A percentile compares a stretch with the other conserved stretches of the same genome.
phyloP scores from a whole-genome alignment of 2,888 invertebrate genomes.

The Eupithecia abbreviata region DNA sequence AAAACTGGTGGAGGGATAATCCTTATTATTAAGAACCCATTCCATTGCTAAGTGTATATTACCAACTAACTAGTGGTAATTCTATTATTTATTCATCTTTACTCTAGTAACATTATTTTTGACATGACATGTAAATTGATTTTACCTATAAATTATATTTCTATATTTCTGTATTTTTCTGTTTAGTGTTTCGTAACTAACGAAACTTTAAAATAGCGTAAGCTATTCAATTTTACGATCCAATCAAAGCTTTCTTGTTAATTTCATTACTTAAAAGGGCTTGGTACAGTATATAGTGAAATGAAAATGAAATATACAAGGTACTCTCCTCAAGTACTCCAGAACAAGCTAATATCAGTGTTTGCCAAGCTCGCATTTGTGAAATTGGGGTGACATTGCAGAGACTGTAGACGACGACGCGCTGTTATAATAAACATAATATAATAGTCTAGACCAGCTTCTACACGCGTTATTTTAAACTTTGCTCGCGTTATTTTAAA shows the following conservation, averaged over 20 bases:
- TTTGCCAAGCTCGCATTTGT: conserved; percentile 78
- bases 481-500: neutral
- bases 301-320: conserved; percentile 65
- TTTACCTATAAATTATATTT: too few species aligned
- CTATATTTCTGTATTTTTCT: too few species aligned
- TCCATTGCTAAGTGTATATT: too few species aligned
- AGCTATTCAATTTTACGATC: neutral
- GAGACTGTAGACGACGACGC: conserved; percentile 48
- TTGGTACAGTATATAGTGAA: conserved; percentile 27
- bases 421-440: conserved; percentile 23
- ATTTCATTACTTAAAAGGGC: conserved; percentile 24
- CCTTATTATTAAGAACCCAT: too few species aligned
- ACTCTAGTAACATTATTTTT: too few species aligned
- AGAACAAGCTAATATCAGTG: conserved; percentile 78
- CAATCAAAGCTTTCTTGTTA: conserved; percentile 17
- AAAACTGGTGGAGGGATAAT: too few species aligned
- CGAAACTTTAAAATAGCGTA: neutral
- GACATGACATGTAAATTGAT: too few species aligned
- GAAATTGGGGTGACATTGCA: conserved; percentile 71
- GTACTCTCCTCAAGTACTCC: conserved; percentile 74
- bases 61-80: too few species aligned
- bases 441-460: conserved; percentile 5
- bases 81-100: too few species aligned
- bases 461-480: too few species aligned
- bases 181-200: neutral